These are phyloP conservation scores for Sebastes melanostomus DNA, from an alignment of 2,797 vertebrate species.

Conservation along the genomic window DNA sequence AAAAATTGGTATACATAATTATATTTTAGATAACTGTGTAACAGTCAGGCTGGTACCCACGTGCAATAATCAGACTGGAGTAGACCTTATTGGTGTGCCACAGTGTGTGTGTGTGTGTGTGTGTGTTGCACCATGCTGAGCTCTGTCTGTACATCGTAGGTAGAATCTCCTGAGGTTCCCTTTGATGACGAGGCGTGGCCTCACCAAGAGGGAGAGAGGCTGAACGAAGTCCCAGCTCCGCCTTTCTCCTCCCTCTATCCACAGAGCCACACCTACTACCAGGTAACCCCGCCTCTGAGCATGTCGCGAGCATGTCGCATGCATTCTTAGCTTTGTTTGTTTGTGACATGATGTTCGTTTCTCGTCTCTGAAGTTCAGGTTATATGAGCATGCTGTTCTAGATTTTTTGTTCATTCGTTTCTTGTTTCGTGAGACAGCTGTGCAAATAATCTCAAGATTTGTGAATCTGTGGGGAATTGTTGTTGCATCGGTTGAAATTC, in stretches of 20 bases:
- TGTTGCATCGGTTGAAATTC: neutral
- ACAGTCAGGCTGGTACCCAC: neutral
- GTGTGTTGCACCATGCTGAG: slow-evolving; percentile 51
- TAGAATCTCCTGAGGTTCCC: slow-evolving; percentile 81
- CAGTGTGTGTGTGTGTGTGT: slow-evolving; percentile 1
- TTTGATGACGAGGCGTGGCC: slow-evolving; percentile 78
- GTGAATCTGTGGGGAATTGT: neutral
- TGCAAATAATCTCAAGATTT: neutral
- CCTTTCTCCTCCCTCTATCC: slow-evolving; percentile 82
- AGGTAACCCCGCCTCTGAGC: slow-evolving; percentile 74
- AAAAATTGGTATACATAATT: neutral
- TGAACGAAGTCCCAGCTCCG: slow-evolving; percentile 74
- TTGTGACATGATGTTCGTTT: neutral
- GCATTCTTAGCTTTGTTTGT: neutral
- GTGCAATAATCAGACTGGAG: neutral
- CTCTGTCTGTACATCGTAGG: slow-evolving; percentile 78
- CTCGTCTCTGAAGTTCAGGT: neutral
- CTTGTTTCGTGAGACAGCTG: neutral
- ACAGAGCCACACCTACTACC: slow-evolving; percentile 78
- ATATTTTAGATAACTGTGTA: neutral
- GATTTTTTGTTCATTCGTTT: accelerated
- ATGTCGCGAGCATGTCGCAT: slow-evolving; percentile 42
- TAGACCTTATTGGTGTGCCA: neutral
- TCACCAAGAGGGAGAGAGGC: slow-evolving; percentile 74
- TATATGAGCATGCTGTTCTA: slow-evolving; percentile 9